Conservation (phyloP, 2,113 vertebrate genomes). For the Colistium nudipinnis region DNA sequence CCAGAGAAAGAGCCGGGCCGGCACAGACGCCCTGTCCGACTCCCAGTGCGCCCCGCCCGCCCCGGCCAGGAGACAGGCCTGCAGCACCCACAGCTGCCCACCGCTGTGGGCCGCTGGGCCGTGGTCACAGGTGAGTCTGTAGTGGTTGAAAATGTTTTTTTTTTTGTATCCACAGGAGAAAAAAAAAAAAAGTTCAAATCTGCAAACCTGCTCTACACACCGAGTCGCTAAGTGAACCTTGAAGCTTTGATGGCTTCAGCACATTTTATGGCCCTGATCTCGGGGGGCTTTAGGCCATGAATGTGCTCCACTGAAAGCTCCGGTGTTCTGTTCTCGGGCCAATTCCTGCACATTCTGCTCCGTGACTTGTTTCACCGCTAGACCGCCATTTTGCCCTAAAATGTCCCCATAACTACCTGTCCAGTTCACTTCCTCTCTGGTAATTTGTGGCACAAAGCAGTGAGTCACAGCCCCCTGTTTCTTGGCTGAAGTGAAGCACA, state of each 20-base stretch:
- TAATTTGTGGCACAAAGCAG: not conserved
- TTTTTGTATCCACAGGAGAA: constrained; percentile 5
- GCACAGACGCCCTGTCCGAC: constrained; percentile 65
- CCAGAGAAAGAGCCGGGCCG: constrained; percentile 70
- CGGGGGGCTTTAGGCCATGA: constrained; percentile 53
- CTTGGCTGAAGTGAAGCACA: constrained; percentile 24
- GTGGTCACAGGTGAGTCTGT: constrained; percentile 86
- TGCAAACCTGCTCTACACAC: constrained; percentile 3
- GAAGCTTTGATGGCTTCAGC: constrained; percentile 35
- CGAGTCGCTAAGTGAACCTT: constrained; percentile 24
- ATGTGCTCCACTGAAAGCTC: constrained; percentile 49
- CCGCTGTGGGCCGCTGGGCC: constrained; percentile 83
- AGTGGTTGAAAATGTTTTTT: not conserved
- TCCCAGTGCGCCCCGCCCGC: constrained; percentile 74
- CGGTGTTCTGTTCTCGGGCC: constrained; percentile 34
- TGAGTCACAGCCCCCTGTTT: constrained; percentile 33
- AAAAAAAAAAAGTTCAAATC: constrained; percentile 15
- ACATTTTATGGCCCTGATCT: constrained; percentile 63
- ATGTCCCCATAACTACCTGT: constrained; percentile 35
- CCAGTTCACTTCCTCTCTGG: constrained; percentile 40
- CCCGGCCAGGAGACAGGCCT: constrained; percentile 77
- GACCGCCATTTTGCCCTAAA: constrained; percentile 43
- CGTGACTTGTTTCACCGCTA: constrained; percentile 34
- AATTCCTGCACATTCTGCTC: constrained; percentile 34
- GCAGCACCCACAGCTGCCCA: constrained; percentile 84